A percentile compares a stretch with the other conserved stretches of the same genome.
phyloP scores from a whole-genome alignment of 2,888 invertebrate genomes.

The Eumacrocentrus americanus region DNA sequence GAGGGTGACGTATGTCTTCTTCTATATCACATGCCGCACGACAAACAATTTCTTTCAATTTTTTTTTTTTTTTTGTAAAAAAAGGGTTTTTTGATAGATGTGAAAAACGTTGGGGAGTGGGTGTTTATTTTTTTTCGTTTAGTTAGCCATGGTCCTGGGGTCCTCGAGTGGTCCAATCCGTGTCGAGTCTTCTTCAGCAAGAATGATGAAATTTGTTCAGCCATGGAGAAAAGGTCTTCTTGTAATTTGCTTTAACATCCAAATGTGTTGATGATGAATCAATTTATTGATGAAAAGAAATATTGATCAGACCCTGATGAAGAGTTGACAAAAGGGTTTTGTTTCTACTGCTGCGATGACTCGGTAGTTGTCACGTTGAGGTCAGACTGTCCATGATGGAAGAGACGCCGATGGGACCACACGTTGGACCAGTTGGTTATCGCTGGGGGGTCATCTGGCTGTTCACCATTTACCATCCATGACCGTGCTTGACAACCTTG shows the following conservation, averaged over 20 bases:
- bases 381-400: no score
- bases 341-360: neutral
- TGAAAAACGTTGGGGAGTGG: conserved; percentile 7
- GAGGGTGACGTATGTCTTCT: conserved; percentile 41
- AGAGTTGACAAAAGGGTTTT: neutral
- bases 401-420: conserved; percentile 38
- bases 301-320: neutral
- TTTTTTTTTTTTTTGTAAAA: neutral
- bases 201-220: neutral
- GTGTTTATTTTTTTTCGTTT: conserved; percentile 9
- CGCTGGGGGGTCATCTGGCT: neutral
- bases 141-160: conserved; percentile 44
- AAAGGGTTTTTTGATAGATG: neutral
- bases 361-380: no score
- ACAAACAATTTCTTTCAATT: conserved; percentile 24
- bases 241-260: neutral
- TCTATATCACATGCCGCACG: conserved; percentile 51
- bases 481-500: conserved; percentile 63
- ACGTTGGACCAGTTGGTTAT: conserved; percentile 43
- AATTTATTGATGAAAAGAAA: conserved; percentile 12
- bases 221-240: no score
- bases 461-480: conserved; percentile 52
- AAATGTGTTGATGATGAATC: conserved; percentile 2
- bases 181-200: neutral
- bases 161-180: conserved; percentile 39